phyloP scores from a whole-genome alignment of 2,113 vertebrate genomes.

The Paramisgurnus dabryanus region DNA sequence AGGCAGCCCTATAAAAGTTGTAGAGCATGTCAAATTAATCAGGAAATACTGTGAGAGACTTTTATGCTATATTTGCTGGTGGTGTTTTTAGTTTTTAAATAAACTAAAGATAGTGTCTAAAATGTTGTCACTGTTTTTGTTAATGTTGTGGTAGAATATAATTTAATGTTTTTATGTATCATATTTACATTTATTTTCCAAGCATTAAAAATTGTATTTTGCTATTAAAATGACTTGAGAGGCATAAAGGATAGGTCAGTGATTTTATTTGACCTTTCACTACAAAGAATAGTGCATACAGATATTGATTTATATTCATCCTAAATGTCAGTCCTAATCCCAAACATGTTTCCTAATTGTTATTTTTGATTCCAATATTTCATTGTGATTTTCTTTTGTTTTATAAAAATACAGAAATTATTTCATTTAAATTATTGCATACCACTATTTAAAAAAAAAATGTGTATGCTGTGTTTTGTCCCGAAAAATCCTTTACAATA shows the following conservation, averaged over 20 bases:
- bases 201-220: slow-evolving; percentile 14
- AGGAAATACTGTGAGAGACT: background rate
- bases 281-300: background rate
- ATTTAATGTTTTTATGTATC: background rate
- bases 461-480: background rate
- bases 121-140: background rate
- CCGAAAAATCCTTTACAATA: background rate
- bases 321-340: background rate
- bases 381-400: background rate
- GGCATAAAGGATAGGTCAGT: background rate
- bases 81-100: background rate
- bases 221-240: background rate
- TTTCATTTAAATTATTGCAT: background rate
- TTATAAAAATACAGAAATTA: background rate
- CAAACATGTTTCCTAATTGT: background rate
- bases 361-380: background rate
- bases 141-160: background rate
- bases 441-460: no score
- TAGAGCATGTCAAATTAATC: slow-evolving; percentile 24
- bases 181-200: background rate
- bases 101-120: background rate
- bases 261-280: slow-evolving; percentile 7
- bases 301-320: background rate
- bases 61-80: background rate
- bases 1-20: slow-evolving; percentile 11